Conservation (phyloP, 2,797 vertebrate species). For the Clarias laeviceps region DNA sequence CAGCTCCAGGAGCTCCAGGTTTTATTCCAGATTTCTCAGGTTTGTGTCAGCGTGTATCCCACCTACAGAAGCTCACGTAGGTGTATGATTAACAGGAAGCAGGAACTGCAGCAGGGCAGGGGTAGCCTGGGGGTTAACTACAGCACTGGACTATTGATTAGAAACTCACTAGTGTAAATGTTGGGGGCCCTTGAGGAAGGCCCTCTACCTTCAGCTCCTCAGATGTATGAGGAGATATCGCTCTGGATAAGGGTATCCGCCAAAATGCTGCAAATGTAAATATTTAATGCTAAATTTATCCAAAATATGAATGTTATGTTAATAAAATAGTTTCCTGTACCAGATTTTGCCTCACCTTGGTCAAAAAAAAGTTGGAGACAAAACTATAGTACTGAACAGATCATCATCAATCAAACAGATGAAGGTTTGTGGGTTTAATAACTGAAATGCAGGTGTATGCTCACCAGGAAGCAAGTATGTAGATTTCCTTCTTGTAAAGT, state of each 20-base stretch:
- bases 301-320: neutral
- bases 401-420: neutral
- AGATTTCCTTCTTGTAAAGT: neutral
- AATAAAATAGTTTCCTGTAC: neutral
- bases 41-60: neutral
- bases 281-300: neutral
- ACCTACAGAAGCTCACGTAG: neutral
- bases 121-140: too few relatives aligned
- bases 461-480: neutral
- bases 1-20: neutral
- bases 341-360: neutral
- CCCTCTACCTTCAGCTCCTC: too few relatives aligned
- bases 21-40: slow-evolving; percentile 10
- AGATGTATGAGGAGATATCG: too few relatives aligned
- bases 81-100: neutral
- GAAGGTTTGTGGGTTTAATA: neutral
- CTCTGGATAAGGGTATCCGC: too few relatives aligned
- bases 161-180: too few relatives aligned
- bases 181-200: too few relatives aligned
- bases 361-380: neutral
- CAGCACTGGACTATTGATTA: too few relatives aligned
- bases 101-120: neutral
- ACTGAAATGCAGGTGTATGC: neutral
- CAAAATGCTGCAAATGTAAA: too few relatives aligned
- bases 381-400: neutral